Evolutionary conservation across 2,888 invertebrate species (phyloP).

Genomic region (Lumbricus terrestris): DNA sequence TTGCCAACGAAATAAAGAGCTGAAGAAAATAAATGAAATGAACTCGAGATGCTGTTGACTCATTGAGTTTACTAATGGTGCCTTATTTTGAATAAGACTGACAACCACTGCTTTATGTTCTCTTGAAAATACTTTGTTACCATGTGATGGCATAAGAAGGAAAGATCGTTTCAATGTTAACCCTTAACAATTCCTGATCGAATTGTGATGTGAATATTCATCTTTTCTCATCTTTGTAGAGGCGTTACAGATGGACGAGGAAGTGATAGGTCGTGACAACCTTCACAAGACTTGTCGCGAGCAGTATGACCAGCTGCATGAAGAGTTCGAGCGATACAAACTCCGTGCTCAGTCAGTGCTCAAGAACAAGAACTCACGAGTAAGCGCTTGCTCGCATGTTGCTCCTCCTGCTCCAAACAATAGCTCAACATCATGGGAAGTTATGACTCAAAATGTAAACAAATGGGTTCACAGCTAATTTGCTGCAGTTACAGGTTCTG

Average conservation of each 20-base stretch:
- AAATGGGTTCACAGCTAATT: too few relatives aligned
- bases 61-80: too few relatives aligned
- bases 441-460: too few relatives aligned
- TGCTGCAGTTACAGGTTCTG: too few relatives aligned
- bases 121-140: too few relatives aligned
- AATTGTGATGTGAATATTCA: background rate
- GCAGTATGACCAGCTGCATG: conserved; percentile 67
- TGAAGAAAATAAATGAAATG: too few relatives aligned
- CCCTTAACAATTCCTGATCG: background rate
- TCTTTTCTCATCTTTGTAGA: background rate
- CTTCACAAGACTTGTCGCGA: conserved; percentile 65
- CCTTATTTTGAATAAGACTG: too few relatives aligned
- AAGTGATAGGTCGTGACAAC: background rate
- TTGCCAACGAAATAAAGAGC: too few relatives aligned
- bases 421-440: background rate
- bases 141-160: too few relatives aligned
- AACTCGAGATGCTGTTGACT: too few relatives aligned
- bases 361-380: conserved; percentile 56
- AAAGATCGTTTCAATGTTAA: too few relatives aligned
- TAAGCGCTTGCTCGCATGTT: conserved; percentile 32
- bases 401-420: background rate
- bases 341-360: conserved; percentile 60
- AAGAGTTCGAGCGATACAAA: conserved; percentile 72
- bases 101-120: too few relatives aligned
- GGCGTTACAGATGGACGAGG: background rate